A percentile compares a stretch with the other conserved stretches of the same genome.
These are phyloP conservation scores for Apostichopus parvimensis DNA, from an alignment of 35 echinoderm and acorn worm genomes.

Conservation along the genomic window DNA sequence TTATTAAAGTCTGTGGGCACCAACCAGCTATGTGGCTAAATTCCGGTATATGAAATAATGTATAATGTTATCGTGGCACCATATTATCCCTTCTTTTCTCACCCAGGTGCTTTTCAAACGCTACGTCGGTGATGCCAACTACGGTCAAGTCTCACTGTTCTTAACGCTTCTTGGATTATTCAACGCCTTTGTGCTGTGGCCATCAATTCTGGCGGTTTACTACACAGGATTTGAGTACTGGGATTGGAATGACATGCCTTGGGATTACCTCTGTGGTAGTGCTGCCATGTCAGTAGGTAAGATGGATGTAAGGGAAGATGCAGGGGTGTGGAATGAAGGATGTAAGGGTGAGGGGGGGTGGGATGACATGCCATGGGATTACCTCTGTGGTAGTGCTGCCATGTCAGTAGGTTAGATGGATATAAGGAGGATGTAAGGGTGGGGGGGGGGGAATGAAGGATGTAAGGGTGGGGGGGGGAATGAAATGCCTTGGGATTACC, in stretches of 20 bases:
- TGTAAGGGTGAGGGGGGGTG: too few species aligned
- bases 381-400: too few species aligned
- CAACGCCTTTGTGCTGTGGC: conserved; percentile 83
- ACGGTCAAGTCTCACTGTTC: conserved; percentile 89
- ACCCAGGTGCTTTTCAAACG: conserved; percentile 85
- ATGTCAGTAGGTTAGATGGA: conserved; percentile 60
- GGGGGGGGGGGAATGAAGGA: too few species aligned
- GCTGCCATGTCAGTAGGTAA: conserved; percentile 89
- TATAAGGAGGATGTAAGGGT: too few species aligned
- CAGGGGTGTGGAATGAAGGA: too few species aligned
- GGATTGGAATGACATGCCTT: conserved; percentile 88
- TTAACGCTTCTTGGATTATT: conserved; percentile 79
- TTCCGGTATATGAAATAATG: too few species aligned
- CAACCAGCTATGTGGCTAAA: too few species aligned
- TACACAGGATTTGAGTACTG: conserved; percentile 86
- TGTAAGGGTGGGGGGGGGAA: not conserved
- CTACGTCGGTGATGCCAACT: conserved; percentile 77
- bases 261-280: conserved; percentile 92
- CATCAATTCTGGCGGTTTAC: conserved; percentile 73
- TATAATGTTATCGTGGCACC: too few species aligned
- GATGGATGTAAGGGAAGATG: not conserved
- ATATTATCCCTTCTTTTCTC: not conserved
- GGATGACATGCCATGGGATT: too few species aligned
- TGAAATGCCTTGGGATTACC: conserved; percentile 72
- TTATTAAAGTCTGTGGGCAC: too few species aligned